phyloP scores from a whole-genome alignment of 2,888 invertebrate species.

The Miltochrista miniata region DNA sequence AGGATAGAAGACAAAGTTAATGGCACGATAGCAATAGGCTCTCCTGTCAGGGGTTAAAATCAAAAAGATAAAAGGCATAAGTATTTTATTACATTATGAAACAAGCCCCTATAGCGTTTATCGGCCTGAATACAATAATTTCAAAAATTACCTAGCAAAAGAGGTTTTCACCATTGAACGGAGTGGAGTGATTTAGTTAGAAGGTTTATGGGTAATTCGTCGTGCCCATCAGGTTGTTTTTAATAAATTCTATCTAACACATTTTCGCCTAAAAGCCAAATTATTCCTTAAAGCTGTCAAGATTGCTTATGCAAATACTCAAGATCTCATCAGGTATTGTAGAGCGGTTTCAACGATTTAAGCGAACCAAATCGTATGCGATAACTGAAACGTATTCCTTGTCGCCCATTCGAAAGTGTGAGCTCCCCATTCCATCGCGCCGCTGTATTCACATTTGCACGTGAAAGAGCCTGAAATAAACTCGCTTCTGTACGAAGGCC shows the following conservation, averaged over 20 bases:
- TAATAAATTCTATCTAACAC: background rate
- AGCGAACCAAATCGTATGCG: conserved; percentile 68
- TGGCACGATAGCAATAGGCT: no score
- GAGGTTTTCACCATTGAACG: no score
- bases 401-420: conserved; percentile 46
- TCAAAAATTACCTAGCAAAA: no score
- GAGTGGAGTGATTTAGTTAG: no score
- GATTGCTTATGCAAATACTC: background rate
- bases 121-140: no score
- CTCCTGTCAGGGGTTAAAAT: no score
- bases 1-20: no score
- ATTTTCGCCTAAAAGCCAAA: background rate
- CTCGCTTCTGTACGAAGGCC: conserved; percentile 46
- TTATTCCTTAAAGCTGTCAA: background rate
- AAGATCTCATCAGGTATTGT: background rate
- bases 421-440: conserved; percentile 26
- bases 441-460: conserved; percentile 60
- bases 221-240: no score
- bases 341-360: conserved; percentile 33
- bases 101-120: no score
- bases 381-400: conserved; percentile 70
- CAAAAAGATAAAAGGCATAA: no score
- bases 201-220: no score
- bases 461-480: conserved; percentile 59
- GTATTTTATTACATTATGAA: no score